These are phyloP conservation scores for Vireo griseus DNA, from an alignment of 2,797 vertebrate genomes.

Conservation along the genomic window DNA sequence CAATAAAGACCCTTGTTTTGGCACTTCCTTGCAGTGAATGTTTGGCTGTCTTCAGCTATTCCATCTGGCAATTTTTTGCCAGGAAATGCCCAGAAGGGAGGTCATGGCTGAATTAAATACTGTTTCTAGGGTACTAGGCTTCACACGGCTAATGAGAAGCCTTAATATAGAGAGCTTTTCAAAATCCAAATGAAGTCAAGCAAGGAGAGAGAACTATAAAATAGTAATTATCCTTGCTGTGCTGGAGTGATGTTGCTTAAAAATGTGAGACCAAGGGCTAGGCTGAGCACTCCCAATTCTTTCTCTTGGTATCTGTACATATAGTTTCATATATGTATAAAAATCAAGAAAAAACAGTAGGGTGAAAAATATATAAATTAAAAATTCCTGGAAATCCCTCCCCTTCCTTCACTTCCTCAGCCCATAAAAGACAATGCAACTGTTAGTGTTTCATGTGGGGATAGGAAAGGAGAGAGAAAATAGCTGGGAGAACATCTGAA, in stretches of 20 bases:
- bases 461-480: slow-evolving; percentile 20
- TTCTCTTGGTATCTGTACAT: neutral
- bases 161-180: slow-evolving; percentile 50
- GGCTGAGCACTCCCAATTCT: neutral
- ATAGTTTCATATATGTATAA: neutral
- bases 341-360: neutral
- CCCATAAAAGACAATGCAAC: slow-evolving; percentile 25
- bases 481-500: neutral
- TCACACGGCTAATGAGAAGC: slow-evolving; percentile 18
- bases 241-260: neutral
- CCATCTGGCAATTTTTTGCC: slow-evolving; percentile 48
- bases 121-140: slow-evolving; percentile 8
- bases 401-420: slow-evolving; percentile 23
- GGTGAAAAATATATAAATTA: slow-evolving; percentile 31
- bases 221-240: neutral
- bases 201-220: neutral
- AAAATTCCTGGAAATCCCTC: slow-evolving; percentile 46
- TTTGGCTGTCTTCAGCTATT: slow-evolving; percentile 35
- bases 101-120: slow-evolving; percentile 46
- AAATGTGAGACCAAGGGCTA: neutral
- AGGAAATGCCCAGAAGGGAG: slow-evolving; percentile 51
- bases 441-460: neutral
- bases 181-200: neutral
- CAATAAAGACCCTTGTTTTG: slow-evolving; percentile 48
- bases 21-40: slow-evolving; percentile 41